These are phyloP conservation scores for Ctenicera cuprea DNA, from an alignment of 2,888 invertebrate genomes.

Conservation along the genomic window DNA sequence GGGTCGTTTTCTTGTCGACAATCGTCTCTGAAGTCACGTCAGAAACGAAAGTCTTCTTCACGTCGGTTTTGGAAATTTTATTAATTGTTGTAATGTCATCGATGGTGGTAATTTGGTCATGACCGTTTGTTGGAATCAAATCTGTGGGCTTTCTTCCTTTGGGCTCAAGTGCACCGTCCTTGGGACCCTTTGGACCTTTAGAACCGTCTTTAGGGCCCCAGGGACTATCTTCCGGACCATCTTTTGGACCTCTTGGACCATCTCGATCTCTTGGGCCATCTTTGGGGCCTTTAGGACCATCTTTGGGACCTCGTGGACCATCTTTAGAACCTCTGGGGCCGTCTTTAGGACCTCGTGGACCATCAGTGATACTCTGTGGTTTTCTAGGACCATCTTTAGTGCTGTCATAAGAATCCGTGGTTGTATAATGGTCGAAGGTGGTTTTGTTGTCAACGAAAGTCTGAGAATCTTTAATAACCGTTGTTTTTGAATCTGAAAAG, in stretches of 20 bases:
- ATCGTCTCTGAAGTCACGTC: slow-evolving; percentile 56
- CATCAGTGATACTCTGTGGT: slow-evolving; percentile 33
- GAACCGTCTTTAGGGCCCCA: neutral
- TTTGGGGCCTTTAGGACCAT: neutral
- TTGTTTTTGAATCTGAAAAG: slow-evolving; percentile 62
- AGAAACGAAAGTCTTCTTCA: slow-evolving; percentile 53
- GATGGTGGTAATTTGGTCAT: slow-evolving; percentile 36
- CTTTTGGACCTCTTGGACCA: slow-evolving; percentile 39
- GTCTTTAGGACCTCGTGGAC: neutral
- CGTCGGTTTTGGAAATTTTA: slow-evolving; percentile 50
- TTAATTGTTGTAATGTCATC: slow-evolving; percentile 50
- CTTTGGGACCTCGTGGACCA: neutral
- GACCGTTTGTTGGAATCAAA: slow-evolving; percentile 29
- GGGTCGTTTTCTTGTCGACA: slow-evolving; percentile 60
- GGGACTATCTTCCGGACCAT: slow-evolving; percentile 18
- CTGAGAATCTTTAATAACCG: slow-evolving; percentile 62
- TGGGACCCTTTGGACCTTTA: slow-evolving; percentile 12
- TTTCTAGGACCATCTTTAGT: slow-evolving; percentile 54
- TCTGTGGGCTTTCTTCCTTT: slow-evolving; percentile 31
- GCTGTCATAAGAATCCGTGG: slow-evolving; percentile 57
- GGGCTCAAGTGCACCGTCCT: neutral
- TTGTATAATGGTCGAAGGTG: slow-evolving; percentile 63
- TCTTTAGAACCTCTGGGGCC: neutral
- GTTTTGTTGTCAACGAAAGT: slow-evolving; percentile 62
- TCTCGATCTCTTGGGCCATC: neutral